Conservation (phyloP, 1,140 invertebrate species). For the Lasioglossum baleicum region DNA sequence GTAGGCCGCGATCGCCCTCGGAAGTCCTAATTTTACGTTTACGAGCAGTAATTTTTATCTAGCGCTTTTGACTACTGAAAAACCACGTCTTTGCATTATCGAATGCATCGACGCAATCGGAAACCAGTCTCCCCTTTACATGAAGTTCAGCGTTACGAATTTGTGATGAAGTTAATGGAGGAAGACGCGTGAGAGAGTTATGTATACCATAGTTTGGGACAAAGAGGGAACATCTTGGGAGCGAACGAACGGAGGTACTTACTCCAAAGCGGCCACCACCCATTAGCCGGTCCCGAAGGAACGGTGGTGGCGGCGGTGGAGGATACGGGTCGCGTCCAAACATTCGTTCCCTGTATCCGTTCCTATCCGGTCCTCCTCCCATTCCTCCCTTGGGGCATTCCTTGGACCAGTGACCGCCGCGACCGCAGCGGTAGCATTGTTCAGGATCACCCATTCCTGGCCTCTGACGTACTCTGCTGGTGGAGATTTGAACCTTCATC, state of each 20-base stretch:
- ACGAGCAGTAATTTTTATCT: no score
- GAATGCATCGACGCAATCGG: no score
- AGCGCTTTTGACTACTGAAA: no score
- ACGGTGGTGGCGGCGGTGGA: constrained; percentile 90
- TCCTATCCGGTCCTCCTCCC: constrained; percentile 85
- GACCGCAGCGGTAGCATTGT: constrained; percentile 95
- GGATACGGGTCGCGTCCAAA: constrained; percentile 91
- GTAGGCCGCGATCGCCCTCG: no score
- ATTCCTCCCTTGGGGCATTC: constrained; percentile 89
- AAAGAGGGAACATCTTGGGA: neutral
- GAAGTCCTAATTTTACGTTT: no score
- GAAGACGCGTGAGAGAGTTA: no score
- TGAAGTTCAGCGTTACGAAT: no score
- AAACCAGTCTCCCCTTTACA: no score
- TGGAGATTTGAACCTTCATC: constrained; percentile 94
- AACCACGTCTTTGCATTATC: no score
- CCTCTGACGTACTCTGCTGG: constrained; percentile 93
- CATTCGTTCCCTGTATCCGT: constrained; percentile 90
- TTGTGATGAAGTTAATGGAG: no score
- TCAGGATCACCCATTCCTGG: constrained; percentile 97
- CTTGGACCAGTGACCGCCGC: constrained; percentile 96
- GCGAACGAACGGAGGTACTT: constrained; percentile 74
- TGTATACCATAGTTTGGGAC: no score
- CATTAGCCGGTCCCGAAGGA: constrained; percentile 92
- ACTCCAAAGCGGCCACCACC: constrained; percentile 88